These are phyloP conservation scores for Gallirallus australis DNA, from an alignment of 2,797 vertebrate genomes.

Conservation along the genomic window DNA sequence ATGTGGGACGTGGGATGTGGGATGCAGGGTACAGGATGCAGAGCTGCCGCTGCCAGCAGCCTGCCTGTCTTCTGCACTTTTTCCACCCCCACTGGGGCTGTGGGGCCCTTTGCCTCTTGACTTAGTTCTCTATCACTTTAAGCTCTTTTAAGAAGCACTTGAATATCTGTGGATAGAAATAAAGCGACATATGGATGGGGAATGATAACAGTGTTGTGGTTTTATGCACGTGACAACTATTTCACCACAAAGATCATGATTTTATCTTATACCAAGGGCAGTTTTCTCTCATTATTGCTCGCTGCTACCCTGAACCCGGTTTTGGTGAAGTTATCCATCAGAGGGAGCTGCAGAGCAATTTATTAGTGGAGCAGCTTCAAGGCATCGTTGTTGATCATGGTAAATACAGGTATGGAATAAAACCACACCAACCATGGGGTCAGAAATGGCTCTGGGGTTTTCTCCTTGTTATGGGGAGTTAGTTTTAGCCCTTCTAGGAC, in stretches of 20 bases:
- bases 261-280: background rate
- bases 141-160: background rate
- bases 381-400: accelerated
- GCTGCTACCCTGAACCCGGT: background rate
- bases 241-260: background rate
- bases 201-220: background rate
- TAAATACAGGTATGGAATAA: background rate
- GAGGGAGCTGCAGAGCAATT: constrained; percentile 60
- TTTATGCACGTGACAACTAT: background rate
- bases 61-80: background rate
- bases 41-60: accelerated
- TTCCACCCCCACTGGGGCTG: accelerated
- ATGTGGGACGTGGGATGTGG: too few species aligned
- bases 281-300: background rate
- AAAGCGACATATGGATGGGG: background rate
- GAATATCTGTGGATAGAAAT: background rate
- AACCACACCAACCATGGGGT: accelerated
- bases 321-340: background rate
- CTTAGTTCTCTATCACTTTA: background rate
- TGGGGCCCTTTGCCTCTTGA: background rate
- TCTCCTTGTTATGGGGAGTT: background rate
- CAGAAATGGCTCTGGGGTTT: background rate
- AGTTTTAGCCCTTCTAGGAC: background rate
- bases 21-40: background rate
- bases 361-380: background rate